phyloP scores from a whole-genome alignment of 1,140 invertebrate genomes.

The Wasmannia auropunctata region DNA sequence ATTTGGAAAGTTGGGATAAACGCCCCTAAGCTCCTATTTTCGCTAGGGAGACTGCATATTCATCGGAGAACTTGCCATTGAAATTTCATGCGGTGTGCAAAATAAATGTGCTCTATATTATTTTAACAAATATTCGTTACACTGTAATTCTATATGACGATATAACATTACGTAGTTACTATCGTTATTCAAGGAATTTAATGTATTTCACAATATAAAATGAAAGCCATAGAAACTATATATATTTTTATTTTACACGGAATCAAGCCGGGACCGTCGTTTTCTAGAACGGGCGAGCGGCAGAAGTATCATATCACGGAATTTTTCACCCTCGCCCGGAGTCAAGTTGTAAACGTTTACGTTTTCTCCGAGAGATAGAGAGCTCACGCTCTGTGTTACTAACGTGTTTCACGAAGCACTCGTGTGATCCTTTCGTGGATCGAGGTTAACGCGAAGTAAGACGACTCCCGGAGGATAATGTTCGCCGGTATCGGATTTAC shows the following conservation, averaged over 20 bases:
- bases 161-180: not conserved
- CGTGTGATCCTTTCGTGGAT: slow-evolving; percentile 56
- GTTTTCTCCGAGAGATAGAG: slow-evolving; percentile 37
- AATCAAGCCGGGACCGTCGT: not conserved
- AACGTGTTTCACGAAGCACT: slow-evolving; percentile 50
- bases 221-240: not conserved
- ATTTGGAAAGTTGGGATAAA: slow-evolving; percentile 47
- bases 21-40: slow-evolving; percentile 31
- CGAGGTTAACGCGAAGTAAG: slow-evolving; percentile 59
- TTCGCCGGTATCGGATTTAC: slow-evolving; percentile 60
- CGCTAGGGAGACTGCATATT: slow-evolving; percentile 42
- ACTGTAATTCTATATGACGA: not conserved
- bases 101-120: slow-evolving; percentile 9
- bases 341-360: slow-evolving; percentile 52
- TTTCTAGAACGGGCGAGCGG: not conserved
- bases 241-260: not conserved
- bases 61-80: slow-evolving; percentile 19
- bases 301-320: not conserved
- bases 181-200: not conserved
- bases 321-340: slow-evolving; percentile 36
- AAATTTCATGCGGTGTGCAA: slow-evolving; percentile 31
- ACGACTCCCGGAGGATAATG: slow-evolving; percentile 56
- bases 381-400: slow-evolving; percentile 11
- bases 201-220: not conserved
- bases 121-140: not conserved